Percentiles rank a stretch among this genome's conserved stretches.
Evolutionary conservation across 1,140 invertebrate species (phyloP).

Genomic region (Akabosia matsudoensis): DNA sequence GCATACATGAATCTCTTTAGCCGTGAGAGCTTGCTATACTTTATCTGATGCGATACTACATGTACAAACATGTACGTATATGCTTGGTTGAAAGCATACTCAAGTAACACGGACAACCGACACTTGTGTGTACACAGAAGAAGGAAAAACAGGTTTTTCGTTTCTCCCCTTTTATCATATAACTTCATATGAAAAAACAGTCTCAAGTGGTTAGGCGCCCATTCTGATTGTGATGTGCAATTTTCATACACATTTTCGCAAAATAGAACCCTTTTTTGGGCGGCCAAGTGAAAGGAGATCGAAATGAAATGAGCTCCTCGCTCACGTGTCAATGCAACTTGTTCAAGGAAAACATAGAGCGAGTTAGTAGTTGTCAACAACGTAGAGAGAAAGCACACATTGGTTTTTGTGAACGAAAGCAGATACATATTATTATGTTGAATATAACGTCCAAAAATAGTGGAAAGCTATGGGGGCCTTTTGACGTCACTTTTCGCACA

Average conservation of each 20-base stretch:
- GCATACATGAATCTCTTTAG: too few species aligned
- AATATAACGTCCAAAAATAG: slow-evolving; percentile 12
- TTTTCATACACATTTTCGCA: not conserved
- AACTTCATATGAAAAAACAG: not conserved
- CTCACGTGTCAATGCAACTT: slow-evolving; percentile 3
- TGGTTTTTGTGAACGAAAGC: too few species aligned
- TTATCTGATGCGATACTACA: too few species aligned
- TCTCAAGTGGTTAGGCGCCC: not conserved
- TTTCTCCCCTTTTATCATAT: not conserved
- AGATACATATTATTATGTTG: not conserved
- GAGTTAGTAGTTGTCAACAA: not conserved
- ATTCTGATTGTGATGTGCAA: not conserved
- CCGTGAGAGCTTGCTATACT: too few species aligned
- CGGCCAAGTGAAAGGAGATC: not conserved
- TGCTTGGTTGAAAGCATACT: too few species aligned
- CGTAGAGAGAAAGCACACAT: too few species aligned
- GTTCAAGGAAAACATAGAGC: not conserved
- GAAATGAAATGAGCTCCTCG: not conserved
- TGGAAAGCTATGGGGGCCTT: slow-evolving; percentile 13
- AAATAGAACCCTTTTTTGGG: not conserved
- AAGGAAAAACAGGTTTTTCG: not conserved
- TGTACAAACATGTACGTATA: too few species aligned
- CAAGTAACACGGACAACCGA: not conserved
- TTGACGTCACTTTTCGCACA: slow-evolving; percentile 15
- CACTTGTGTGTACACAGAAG: not conserved